Evolutionary conservation across 2,113 vertebrate genomes (phyloP).

Genomic region (Cyphomyrus plagiostoma): DNA sequence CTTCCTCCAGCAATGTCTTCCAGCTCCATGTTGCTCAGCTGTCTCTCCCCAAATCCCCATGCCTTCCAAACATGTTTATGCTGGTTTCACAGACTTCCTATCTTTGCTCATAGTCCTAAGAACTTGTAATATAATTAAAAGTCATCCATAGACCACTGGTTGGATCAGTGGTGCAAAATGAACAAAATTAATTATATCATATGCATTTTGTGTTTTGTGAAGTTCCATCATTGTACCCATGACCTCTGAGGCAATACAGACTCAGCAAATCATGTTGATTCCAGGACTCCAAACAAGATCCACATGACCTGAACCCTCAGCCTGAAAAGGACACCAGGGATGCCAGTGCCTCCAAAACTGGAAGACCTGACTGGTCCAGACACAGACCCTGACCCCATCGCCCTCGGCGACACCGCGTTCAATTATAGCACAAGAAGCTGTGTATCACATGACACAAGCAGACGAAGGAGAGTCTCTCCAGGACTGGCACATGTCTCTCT

Average conservation of each 20-base stretch:
- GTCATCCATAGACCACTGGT: neutral
- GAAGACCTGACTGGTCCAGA: constrained; percentile 41
- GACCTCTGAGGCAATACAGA: neutral
- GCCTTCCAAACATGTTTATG: neutral
- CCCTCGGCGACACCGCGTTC: constrained; percentile 29
- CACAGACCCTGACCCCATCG: constrained; percentile 36
- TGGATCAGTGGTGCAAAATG: neutral
- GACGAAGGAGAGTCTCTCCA: neutral
- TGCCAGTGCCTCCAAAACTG: neutral
- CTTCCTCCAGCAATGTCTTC: neutral
- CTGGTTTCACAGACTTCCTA: neutral
- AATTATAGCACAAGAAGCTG: constrained; percentile 43
- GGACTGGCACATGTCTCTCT: neutral
- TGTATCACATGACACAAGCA: constrained; percentile 27
- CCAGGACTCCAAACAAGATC: neutral
- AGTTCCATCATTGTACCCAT: neutral
- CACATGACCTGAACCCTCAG: neutral
- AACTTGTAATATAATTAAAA: neutral
- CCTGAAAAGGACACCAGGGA: neutral
- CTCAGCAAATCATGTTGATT: neutral
- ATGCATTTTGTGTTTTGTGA: neutral
- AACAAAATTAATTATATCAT: neutral
- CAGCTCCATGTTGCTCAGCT: neutral
- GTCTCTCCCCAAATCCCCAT: neutral
- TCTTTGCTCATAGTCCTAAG: neutral